phyloP scores from a whole-genome alignment of 2,888 invertebrate genomes.

The Diaprepes abbreviatus region DNA sequence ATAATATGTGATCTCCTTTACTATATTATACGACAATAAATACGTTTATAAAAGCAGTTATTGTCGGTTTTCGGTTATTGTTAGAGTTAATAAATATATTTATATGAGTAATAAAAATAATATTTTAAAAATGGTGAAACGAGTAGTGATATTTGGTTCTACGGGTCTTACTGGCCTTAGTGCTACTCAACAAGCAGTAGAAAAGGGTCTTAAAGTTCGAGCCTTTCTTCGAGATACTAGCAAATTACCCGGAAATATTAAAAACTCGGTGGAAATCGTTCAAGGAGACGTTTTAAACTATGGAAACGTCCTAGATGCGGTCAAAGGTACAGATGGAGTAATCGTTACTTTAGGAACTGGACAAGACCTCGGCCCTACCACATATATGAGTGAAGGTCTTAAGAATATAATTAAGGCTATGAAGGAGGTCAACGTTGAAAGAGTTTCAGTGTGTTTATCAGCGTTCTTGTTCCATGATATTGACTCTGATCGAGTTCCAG shows the following conservation, averaged over 20 bases:
- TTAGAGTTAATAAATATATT: background rate
- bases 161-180: slow-evolving; percentile 26
- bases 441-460: slow-evolving; percentile 82
- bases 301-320: slow-evolving; percentile 77
- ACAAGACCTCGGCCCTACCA: slow-evolving; percentile 80
- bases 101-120: background rate
- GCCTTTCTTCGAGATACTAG: slow-evolving; percentile 80
- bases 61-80: background rate
- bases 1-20: slow-evolving; percentile 14
- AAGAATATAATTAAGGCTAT: slow-evolving; percentile 84
- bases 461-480: slow-evolving; percentile 79
- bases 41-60: background rate
- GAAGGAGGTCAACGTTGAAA: slow-evolving; percentile 76
- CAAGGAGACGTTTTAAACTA: slow-evolving; percentile 81
- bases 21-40: background rate
- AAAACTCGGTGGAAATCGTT: slow-evolving; percentile 76
- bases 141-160: slow-evolving; percentile 32
- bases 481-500: slow-evolving; percentile 79
- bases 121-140: slow-evolving; percentile 22
- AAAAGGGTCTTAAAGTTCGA: slow-evolving; percentile 68
- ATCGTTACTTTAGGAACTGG: slow-evolving; percentile 84
- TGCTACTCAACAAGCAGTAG: slow-evolving; percentile 24
- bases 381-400: slow-evolving; percentile 82
- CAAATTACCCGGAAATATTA: slow-evolving; percentile 77
- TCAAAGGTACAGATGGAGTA: slow-evolving; percentile 80